Base-by-base conservation (phyloP, 2,113 vertebrate species). In the Monopterus albus region DNA sequence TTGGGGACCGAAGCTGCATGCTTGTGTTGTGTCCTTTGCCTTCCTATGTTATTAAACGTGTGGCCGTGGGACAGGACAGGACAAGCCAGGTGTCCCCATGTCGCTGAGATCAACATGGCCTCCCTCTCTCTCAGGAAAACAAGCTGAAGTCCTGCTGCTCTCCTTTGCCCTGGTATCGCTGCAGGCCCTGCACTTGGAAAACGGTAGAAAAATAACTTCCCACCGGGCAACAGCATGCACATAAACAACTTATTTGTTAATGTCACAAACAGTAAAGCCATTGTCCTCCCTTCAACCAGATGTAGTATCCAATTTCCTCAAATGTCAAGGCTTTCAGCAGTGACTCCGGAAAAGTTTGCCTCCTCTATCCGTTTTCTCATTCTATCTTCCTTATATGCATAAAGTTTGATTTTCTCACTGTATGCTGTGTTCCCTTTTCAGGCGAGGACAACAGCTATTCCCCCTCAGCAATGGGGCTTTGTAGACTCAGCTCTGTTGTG, bases 21-120 rank as follows among this genome's bases (percentile, higher is more conserved):
- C 57, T 58, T 57, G 58, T 14, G 17, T 51, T n/a, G 7, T 39
- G 52, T 77, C 60, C 71, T 70, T 38, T 62, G 43, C 49, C 39
- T 45, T 45, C 35, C 28, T 69, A n/a, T 35, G 36, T 59, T 29
- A 52, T 26, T 26, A 13, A 53, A 51, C 66, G 60, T 49, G 47
- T 81, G 78, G 75, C 72, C 75, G 60, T 6, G 21, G 33, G 38
- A 71, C 57, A 59, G 50, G 20, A 6, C 50, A 43, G 40, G 15
- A 33, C 26, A 15, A 64, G 57, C 60, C 72, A 71, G 68, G 74
- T 78, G 80, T 67, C 60, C 83, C 62, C 66, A 40, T 66, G 59
- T 58, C n/a, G 39, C 43, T 35, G 20, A 57, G 75, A 18, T 36
- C 45, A 35, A 14, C 56, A 58, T 4, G 8, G 11, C 58, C 67